Evolutionary conservation across 2,888 invertebrate genomes (phyloP).

Genomic region (Autographa pulchrina): DNA sequence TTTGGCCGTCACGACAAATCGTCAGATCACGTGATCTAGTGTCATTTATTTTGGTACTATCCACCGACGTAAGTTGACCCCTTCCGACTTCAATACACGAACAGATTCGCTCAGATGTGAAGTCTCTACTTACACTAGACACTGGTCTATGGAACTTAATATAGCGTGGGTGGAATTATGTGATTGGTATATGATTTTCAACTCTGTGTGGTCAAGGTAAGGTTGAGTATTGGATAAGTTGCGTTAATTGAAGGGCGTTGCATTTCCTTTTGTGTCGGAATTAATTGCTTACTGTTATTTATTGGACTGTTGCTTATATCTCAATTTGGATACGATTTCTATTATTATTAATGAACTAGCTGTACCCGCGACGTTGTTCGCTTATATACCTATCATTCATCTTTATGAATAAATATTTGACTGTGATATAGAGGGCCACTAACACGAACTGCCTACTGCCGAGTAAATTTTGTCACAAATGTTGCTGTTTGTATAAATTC

Average conservation of each 20-base stretch:
- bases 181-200: slow-evolving; percentile 52
- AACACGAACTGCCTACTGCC: too few relatives aligned
- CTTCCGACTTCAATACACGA: slow-evolving; percentile 17
- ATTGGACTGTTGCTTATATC: slow-evolving; percentile 67
- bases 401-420: too few relatives aligned
- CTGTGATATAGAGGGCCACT: too few relatives aligned
- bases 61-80: slow-evolving; percentile 32
- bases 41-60: slow-evolving; percentile 76
- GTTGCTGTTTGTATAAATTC: too few relatives aligned
- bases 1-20: slow-evolving; percentile 85
- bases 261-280: slow-evolving; percentile 71
- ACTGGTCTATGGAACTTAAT: slow-evolving; percentile 61
- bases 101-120: slow-evolving; percentile 15
- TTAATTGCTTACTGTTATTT: slow-evolving; percentile 74
- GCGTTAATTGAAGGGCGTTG: slow-evolving; percentile 65
- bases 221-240: slow-evolving; percentile 42
- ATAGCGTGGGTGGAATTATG: slow-evolving; percentile 58
- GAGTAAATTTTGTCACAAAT: too few relatives aligned
- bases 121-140: slow-evolving; percentile 64
- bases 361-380: too few relatives aligned
- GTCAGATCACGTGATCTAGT: slow-evolving; percentile 82
- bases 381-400: too few relatives aligned
- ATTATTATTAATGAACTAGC: slow-evolving; percentile 58
- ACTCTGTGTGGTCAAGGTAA: slow-evolving; percentile 51
- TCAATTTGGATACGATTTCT: slow-evolving; percentile 64